These are phyloP conservation scores for Trematomus bernacchii DNA, from an alignment of 2,797 vertebrate genomes.

Conservation along the genomic window DNA sequence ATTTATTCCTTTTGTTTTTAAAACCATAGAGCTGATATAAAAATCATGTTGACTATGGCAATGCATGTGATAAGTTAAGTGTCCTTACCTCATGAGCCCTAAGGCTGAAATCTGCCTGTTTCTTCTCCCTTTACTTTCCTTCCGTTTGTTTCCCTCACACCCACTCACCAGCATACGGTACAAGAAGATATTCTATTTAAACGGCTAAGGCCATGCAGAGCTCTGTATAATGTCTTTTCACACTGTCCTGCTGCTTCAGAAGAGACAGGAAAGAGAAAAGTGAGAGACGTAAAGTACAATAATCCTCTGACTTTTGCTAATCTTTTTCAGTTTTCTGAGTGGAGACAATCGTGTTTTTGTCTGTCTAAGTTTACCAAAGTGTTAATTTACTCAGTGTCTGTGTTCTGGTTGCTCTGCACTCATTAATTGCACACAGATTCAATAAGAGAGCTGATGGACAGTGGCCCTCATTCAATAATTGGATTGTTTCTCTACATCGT, in stretches of 20 bases:
- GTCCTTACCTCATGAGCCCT: conserved; percentile 87
- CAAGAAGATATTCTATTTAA: conserved; percentile 67
- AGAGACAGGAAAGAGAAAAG: conserved; percentile 47
- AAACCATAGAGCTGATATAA: conserved; percentile 76
- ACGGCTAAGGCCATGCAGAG: conserved; percentile 61
- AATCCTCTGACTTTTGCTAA: conserved; percentile 57
- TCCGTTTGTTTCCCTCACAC: conserved; percentile 76
- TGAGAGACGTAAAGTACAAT: conserved; percentile 34
- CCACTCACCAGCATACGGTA: conserved; percentile 77
- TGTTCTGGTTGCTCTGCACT: conserved; percentile 62
- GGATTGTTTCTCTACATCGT: conserved; percentile 70
- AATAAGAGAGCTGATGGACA: conserved; percentile 67
- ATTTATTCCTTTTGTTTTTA: conserved; percentile 83
- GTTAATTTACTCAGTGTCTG: conserved; percentile 70
- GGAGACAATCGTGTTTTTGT: conserved; percentile 69
- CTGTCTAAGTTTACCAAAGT: conserved; percentile 78
- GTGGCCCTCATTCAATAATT: conserved; percentile 73
- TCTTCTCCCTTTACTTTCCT: conserved; percentile 77
- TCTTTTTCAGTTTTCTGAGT: conserved; percentile 58
- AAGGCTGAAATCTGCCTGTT: conserved; percentile 75
- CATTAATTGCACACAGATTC: conserved; percentile 72
- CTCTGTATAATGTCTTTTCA: conserved; percentile 67
- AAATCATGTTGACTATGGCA: conserved; percentile 81
- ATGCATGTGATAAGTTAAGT: conserved; percentile 89
- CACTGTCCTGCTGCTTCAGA: conserved; percentile 64